Base-by-base conservation (phyloP, 2,797 vertebrate genomes). In the Salarias fasciatus region DNA sequence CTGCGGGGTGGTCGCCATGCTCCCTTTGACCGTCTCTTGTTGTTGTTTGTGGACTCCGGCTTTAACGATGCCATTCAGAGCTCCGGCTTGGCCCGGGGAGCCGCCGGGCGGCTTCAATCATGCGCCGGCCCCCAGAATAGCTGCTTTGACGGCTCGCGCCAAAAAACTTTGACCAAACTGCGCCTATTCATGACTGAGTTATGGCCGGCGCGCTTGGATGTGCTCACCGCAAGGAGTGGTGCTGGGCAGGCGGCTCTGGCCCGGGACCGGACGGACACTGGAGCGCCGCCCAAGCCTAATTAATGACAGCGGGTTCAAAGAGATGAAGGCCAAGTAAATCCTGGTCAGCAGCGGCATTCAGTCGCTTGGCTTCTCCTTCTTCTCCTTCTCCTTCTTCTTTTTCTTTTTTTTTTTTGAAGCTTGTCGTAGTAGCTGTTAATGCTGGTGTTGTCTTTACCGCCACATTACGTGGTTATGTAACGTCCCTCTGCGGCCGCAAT, bases 1-100 rank as follows among this genome's bases (percentile, higher is more conserved):
- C 80, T 78, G 71, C 70, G 59, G 80, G 75, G 76, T 86, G 79
- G 85, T 84, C 84, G 83, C 84, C 75, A 83, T 89, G 85, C 82
- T 79, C 75, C 84, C 88, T 38, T 87, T 88, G 79, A 85, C 80
- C 74, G 51, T 70, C 42, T 62, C 53, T 40, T 62, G 53, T 83
- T 84, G 70, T 84, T 82, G 77, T 83, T 80, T 79, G 69, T 73
- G 60, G 52, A 63, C 53, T 57, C 12, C 13, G 61, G 66, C 75
- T 69, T 82, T 77, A 78, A 86, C 82, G 80, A 85, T 86, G 72
- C 77, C 69, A 78, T 88, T 66, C 60, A 69, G 65, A 59, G 58
- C 72, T 78, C 52, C 35, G 56, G 71, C 77, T 68, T 85, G 79
- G 81, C 81, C 52, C 2, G 18, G 18, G 18, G 18, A 3, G 55